Evolutionary conservation across 2,113 vertebrate species (phyloP).

Genomic region (Silurus asotus): DNA sequence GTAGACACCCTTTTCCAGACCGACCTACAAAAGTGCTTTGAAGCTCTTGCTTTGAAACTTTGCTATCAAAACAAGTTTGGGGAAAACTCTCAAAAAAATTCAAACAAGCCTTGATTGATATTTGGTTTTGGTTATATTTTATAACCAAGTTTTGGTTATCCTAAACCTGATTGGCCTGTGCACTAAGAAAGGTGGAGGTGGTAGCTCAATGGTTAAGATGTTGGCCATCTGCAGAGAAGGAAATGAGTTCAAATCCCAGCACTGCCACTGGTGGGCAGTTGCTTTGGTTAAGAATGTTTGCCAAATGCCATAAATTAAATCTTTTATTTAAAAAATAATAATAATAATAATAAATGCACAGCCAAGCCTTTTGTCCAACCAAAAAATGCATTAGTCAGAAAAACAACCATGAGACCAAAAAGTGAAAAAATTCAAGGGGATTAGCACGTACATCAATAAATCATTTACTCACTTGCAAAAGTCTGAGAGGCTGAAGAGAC

Average conservation of each 20-base stretch:
- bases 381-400: not conserved
- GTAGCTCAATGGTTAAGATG: no score
- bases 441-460: not conserved
- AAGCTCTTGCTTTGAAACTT: no score
- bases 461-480: slow-evolving; percentile 67
- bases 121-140: not conserved
- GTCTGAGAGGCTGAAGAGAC: slow-evolving; percentile 64
- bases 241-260: no score
- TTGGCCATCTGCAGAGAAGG: no score
- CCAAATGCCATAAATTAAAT: no score
- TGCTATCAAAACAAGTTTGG: not conserved
- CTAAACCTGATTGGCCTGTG: not conserved
- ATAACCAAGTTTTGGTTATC: no score
- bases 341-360: not conserved
- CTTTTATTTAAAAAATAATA: not conserved
- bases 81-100: not conserved
- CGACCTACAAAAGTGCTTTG: no score
- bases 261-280: no score
- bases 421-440: not conserved
- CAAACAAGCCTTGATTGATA: not conserved
- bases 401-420: not conserved
- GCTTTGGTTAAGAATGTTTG: no score
- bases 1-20: no score
- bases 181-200: no score
- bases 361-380: not conserved